Evolutionary conservation across 2,888 invertebrate genomes (phyloP).

Genomic region (Lycia hirtaria): DNA sequence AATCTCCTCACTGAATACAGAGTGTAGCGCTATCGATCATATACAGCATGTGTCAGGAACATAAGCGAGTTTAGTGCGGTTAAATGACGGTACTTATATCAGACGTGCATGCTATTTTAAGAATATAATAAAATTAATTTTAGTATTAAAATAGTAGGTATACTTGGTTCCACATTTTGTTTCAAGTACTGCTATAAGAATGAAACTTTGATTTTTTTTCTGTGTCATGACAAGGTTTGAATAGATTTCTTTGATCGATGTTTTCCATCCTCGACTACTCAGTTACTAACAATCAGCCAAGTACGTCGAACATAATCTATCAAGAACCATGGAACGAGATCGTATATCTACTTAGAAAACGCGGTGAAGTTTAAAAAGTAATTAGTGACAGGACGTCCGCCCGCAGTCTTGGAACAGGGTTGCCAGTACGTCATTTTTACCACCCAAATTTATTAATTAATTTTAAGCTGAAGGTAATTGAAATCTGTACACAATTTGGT

Average conservation of each 20-base stretch:
- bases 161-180: too few relatives aligned
- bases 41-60: too few relatives aligned
- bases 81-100: too few relatives aligned
- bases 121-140: not conserved
- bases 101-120: not conserved
- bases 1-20: not conserved
- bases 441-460: not conserved
- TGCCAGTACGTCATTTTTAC: constrained; percentile 2
- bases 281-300: too few relatives aligned
- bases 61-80: too few relatives aligned
- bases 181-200: too few relatives aligned
- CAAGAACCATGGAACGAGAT: not conserved
- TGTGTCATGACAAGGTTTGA: too few relatives aligned
- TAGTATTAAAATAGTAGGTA: too few relatives aligned
- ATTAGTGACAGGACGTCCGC: constrained; percentile 35
- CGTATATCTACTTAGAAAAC: not conserved
- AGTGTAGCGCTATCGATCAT: not conserved
- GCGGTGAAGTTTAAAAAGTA: constrained; percentile 33
- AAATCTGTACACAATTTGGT: too few relatives aligned
- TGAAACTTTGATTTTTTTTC: too few relatives aligned
- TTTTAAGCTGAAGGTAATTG: not conserved
- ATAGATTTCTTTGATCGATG: too few relatives aligned
- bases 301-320: not conserved
- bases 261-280: too few relatives aligned
- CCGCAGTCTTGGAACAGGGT: constrained; percentile 21